Conservation (phyloP, 2,888 invertebrate genomes). For the Orthosia cruda region DNA sequence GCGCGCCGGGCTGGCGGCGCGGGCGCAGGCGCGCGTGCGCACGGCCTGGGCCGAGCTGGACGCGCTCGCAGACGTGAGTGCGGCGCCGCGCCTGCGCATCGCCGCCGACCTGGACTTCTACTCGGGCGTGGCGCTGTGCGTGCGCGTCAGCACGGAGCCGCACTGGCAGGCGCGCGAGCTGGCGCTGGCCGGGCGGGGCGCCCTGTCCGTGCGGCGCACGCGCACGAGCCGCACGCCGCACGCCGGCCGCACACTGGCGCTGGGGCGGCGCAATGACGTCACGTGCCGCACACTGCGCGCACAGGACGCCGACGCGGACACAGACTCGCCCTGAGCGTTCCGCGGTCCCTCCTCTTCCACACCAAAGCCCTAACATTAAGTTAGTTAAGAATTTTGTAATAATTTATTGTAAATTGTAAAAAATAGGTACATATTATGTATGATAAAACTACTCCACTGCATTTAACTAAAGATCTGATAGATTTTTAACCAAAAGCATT, state of each 20-base stretch:
- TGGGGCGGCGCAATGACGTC: conserved; percentile 79
- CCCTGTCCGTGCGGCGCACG: conserved; percentile 57
- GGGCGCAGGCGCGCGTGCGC: conserved; percentile 65
- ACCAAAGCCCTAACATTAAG: conserved; percentile 31
- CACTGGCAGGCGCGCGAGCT: conserved; percentile 45
- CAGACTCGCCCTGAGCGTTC: conserved; percentile 8
- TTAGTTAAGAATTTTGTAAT: background rate
- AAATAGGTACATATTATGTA: too few species aligned
- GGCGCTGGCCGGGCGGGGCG: conserved; percentile 14
- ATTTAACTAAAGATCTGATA: conserved; percentile 51
- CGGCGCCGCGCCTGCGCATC: conserved; percentile 64
- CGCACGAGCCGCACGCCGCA: conserved; percentile 72
- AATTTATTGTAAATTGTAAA: background rate
- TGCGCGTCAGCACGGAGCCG: conserved; percentile 73
- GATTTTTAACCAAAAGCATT: background rate
- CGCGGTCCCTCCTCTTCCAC: background rate
- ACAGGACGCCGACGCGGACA: conserved; percentile 43
- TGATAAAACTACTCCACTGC: conserved; percentile 3
- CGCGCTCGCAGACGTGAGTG: conserved; percentile 48
- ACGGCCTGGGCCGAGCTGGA: conserved; percentile 68
- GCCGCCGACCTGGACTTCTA: conserved; percentile 84
- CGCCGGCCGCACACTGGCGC: conserved; percentile 80
- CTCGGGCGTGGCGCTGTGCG: conserved; percentile 81
- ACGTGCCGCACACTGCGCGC: conserved; percentile 78
- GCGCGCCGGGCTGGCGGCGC: conserved; percentile 60